These are phyloP conservation scores for Galagoides demidoff DNA, from an alignment of 2,797 vertebrate species.

Conservation along the genomic window DNA sequence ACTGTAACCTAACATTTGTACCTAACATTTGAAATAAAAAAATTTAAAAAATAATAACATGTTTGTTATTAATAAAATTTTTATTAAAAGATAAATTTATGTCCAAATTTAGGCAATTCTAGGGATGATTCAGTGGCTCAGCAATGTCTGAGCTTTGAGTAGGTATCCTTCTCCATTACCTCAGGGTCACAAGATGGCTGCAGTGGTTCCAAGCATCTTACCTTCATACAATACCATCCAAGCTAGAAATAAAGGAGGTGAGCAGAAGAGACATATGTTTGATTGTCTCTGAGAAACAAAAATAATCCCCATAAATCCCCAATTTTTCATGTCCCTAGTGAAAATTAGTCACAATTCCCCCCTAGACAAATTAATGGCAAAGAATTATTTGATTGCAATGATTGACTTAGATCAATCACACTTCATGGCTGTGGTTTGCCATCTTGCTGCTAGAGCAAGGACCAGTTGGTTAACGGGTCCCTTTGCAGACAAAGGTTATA, in stretches of 20 bases:
- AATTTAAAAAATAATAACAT: too few species aligned
- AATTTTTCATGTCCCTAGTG: neutral
- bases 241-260: neutral
- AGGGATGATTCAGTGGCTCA: neutral
- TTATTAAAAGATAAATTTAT: neutral
- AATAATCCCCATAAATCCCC: neutral
- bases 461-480: neutral
- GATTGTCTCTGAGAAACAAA: neutral
- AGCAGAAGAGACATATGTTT: neutral
- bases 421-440: neutral
- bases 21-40: too few species aligned
- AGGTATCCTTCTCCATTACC: neutral
- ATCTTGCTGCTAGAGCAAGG: neutral
- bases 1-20: too few species aligned
- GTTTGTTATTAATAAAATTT: too few species aligned
- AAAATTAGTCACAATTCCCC: neutral
- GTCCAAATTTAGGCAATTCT: neutral
- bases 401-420: neutral
- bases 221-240: neutral
- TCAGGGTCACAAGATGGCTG: neutral
- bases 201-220: neutral
- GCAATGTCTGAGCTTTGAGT: neutral
- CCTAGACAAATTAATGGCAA: constrained; percentile 15
- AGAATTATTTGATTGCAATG: constrained; percentile 10
- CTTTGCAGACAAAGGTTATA: neutral